These are phyloP conservation scores for Noctua comes DNA, from an alignment of 2,888 invertebrate genomes.

Conservation along the genomic window DNA sequence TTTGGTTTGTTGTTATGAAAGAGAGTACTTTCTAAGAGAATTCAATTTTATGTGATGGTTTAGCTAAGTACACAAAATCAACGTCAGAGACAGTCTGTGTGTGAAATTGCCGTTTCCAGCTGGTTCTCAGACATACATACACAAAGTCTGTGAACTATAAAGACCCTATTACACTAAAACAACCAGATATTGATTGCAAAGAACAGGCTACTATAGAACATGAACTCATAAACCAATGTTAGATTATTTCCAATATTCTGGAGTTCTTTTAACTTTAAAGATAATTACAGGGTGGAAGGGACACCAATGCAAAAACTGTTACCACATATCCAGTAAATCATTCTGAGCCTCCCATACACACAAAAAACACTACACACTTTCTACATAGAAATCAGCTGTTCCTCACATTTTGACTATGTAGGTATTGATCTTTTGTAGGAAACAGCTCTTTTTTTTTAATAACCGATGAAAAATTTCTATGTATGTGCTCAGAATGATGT, in stretches of 20 bases:
- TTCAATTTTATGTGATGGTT: neutral
- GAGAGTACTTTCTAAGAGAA: neutral
- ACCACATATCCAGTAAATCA: too few relatives aligned
- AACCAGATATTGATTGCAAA: neutral
- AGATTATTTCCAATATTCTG: neutral
- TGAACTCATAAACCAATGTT: neutral
- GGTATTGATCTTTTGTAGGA: too few relatives aligned
- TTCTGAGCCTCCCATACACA: too few relatives aligned
- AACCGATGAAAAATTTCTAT: too few relatives aligned
- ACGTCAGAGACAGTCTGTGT: neutral
- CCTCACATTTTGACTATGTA: too few relatives aligned
- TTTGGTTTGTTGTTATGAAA: neutral
- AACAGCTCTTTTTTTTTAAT: too few relatives aligned
- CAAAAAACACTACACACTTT: too few relatives aligned
- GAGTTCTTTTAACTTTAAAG: neutral
- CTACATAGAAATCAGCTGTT: too few relatives aligned
- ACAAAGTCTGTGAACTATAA: neutral
- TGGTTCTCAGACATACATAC: neutral
- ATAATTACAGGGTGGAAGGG: too few relatives aligned
- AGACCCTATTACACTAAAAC: neutral
- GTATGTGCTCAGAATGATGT: too few relatives aligned
- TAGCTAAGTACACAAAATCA: neutral
- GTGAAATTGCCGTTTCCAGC: too few relatives aligned
- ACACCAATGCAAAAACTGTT: too few relatives aligned
- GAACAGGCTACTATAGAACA: neutral